Percentiles rank a stretch among this genome's conserved stretches.
phyloP scores from a whole-genome alignment of 2,113 vertebrate genomes.

The Hippocampus barbouri region DNA sequence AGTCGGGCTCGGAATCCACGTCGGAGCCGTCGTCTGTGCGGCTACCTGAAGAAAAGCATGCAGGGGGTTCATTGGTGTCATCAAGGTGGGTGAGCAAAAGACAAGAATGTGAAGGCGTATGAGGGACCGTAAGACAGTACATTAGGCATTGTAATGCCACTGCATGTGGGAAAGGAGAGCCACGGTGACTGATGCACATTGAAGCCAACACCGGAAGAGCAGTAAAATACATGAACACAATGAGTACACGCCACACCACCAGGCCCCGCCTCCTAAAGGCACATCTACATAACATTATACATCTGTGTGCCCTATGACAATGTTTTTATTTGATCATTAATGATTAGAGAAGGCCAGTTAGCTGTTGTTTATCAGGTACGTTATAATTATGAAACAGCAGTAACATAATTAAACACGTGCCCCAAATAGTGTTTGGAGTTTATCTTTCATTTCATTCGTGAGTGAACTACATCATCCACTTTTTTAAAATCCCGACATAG shows the following conservation, averaged over 20 bases:
- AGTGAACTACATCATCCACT: no score
- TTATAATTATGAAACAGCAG: no score
- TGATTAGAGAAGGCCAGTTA: no score
- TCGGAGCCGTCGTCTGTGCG: conserved; percentile 93
- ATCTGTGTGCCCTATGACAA: no score
- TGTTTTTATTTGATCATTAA: no score
- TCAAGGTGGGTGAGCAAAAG: background rate
- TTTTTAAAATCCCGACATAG: no score
- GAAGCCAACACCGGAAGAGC: background rate
- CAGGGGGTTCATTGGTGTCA: background rate
- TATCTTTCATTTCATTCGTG: no score
- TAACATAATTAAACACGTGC: no score
- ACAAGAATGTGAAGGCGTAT: conserved; percentile 21
- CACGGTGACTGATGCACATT: background rate
- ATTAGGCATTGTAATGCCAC: background rate
- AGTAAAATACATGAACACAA: background rate
- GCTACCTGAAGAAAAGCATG: conserved; percentile 75
- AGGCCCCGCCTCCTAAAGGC: background rate
- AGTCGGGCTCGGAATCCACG: conserved; percentile 92
- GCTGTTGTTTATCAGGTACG: no score
- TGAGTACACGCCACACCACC: background rate
- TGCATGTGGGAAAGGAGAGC: background rate
- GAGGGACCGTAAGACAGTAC: conserved; percentile 2
- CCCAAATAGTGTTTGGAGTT: no score
- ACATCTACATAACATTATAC: background rate